These are phyloP conservation scores for Diachasmimorpha longicaudata DNA, from an alignment of 1,140 invertebrate genomes.

Conservation along the genomic window DNA sequence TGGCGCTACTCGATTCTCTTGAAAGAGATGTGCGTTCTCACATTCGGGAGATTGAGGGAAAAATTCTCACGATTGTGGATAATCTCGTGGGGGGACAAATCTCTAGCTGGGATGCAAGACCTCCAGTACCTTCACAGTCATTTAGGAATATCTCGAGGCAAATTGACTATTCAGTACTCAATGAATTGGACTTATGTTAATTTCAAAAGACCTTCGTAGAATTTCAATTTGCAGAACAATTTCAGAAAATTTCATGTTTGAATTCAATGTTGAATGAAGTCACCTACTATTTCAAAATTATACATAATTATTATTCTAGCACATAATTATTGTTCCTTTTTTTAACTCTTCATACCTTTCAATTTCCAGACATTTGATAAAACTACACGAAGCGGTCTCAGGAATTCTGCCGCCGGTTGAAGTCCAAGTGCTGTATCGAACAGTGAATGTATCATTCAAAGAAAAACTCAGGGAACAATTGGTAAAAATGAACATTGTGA, in stretches of 20 bases:
- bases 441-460: constrained; percentile 88
- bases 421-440: constrained; percentile 78
- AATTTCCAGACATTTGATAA: constrained; percentile 79
- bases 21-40: constrained; percentile 87
- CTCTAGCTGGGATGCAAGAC: constrained; percentile 88
- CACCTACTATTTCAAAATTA: no score
- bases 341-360: not conserved
- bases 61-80: constrained; percentile 88
- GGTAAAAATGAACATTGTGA: constrained; percentile 85
- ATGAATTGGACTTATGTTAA: not conserved
- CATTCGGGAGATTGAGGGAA: constrained; percentile 88
- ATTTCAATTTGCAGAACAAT: not conserved
- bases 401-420: constrained; percentile 78
- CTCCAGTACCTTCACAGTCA: constrained; percentile 91
- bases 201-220: not conserved
- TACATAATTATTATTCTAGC: no score
- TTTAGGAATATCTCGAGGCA: constrained; percentile 87
- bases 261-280: no score
- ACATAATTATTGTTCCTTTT: not conserved
- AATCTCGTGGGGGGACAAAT: constrained; percentile 80
- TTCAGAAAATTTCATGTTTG: not conserved
- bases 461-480: constrained; percentile 84
- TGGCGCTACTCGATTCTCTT: constrained; percentile 68
- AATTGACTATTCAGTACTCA: not conserved
- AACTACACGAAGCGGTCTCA: constrained; percentile 90